Evolutionary conservation across 1,140 invertebrate genomes (phyloP), one percentile per base, ranked within the genome.

Genomic region (Pseudomyrmex concolor): DNA sequence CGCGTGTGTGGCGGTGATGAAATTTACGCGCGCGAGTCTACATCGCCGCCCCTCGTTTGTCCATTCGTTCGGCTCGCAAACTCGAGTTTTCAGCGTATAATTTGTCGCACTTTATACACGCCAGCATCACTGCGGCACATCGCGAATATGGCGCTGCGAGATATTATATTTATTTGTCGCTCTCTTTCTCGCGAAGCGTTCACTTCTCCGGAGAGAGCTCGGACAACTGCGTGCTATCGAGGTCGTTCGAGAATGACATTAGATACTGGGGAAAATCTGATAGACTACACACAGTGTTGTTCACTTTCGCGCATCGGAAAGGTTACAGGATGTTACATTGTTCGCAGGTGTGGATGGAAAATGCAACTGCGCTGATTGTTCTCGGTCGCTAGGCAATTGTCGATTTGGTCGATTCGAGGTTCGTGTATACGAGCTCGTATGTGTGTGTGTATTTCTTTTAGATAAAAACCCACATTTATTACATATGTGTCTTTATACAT

Each of bases 1-100:
- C 54, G 66, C 66, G 66, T 60, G 76, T 57, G 17, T 5, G 54
- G 43, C 43, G 12, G 54, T 80, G 76, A 80, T 71, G 76, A 80
- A 80, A 80, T 80, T 78, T 80, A 80, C 76, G 76, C 76, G 76
- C 76, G 76, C 76, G 76, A n/a, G 43, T 80, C 54, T 70, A 71
- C 76, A 80, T 70, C 54, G 54, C 51, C 43, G 76, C 66, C n/a
- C n/a, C n/a, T 71, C 54, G 66, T 80, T 78, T 70, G 67, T 78
- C 70, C 64, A 34, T 78, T 59, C 76, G 67, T 78, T 70, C 66
- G 66, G 55, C 54, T 80, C 19, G 76, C 76, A 71, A 34, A 60
- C 45, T 80, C 54, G 66, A 59, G 43, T 80, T 80, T 59, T 60
- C 76, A 70, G 7, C 19, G 64, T 80, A 80, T 80, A 80, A 80